Evolutionary conservation across 2,797 vertebrate species (phyloP), one percentile per base, ranked within the genome.

Genomic region (Spea hammondii): DNA sequence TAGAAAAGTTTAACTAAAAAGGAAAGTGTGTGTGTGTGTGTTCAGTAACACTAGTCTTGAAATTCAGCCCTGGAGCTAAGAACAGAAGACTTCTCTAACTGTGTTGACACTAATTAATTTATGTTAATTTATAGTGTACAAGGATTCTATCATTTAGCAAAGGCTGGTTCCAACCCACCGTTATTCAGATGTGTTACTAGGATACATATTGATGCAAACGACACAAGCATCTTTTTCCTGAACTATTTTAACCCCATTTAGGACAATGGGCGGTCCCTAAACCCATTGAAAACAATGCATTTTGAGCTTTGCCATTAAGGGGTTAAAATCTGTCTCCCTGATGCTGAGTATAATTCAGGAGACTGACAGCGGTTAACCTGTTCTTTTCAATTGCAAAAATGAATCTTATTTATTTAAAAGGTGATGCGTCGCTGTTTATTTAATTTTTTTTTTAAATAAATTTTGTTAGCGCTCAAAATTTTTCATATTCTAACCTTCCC

Each of bases 91-190:
- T 72, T 49, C 54, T 72, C 74, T 81, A 17, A 72, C 74, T 81
- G 79, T 81, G 79, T 81, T 81, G 79, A 77, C 79, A 77, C 79
- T 81, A 81, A 81, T 81, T 81, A 77, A 81, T 81, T 81, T 77
- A 81, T 81, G 79, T 81, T 81, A 77, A 81, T 81, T 81, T 81
- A 81, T 81, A 77, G 79, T 81, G 79, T 81, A 81, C 79, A 81
- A 76, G 79, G 79, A 72, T 76, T 81, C 79, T 76, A 76, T 81
- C 74, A 77, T 81, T 77, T 81, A 77, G 79, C 64, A 6, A 77
- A 77, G 17, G 64, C n/a, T 11, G 64, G 68, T 70, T 62, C 79
- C 79, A 72, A 44, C 69, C 79, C 74, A 77, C 78, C 49, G 72
- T 57, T 72, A 68, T 68, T 54, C 74, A 47, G 45, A 57, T 65